Conservation (phyloP, 2,113 vertebrate species). For the Podiceps cristatus region DNA sequence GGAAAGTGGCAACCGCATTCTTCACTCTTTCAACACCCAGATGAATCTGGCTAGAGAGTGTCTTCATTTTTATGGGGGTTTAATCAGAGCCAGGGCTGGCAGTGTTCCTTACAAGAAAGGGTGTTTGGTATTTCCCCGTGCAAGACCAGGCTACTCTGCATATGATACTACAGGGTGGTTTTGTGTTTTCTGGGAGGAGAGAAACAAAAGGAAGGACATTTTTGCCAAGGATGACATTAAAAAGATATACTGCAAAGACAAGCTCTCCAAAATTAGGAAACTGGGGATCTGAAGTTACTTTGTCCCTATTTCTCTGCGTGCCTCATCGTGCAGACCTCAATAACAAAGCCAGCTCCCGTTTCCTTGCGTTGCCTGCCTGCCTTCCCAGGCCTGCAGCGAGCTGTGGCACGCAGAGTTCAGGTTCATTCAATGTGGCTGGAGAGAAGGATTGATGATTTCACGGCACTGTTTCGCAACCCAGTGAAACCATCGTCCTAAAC, state of each 20-base stretch:
- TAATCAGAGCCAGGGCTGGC: neutral
- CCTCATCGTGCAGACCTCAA: neutral
- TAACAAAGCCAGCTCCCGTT: neutral
- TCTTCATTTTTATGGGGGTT: neutral
- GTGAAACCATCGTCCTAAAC: neutral
- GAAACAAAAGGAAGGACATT: neutral
- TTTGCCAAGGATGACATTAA: neutral
- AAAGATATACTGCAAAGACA: neutral
- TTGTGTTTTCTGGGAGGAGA: neutral
- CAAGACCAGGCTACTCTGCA: fast-evolving
- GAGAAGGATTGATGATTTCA: neutral
- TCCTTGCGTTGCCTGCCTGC: neutral
- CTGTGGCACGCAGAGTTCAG: neutral
- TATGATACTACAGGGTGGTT: fast-evolving
- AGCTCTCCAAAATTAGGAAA: neutral
- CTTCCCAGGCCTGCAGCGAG: neutral
- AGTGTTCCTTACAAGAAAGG: neutral
- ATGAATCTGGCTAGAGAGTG: neutral
- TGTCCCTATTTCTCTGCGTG: neutral
- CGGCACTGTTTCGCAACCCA: neutral
- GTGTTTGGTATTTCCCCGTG: neutral
- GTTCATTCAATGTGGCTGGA: neutral
- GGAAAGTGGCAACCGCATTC: slow-evolving; percentile 1
- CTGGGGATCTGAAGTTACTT: neutral
- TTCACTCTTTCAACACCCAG: neutral